A percentile compares a stretch with the other conserved stretches of the same genome.
phyloP scores from a whole-genome alignment of 2,113 vertebrate genomes.

The Sylvietta virens region DNA sequence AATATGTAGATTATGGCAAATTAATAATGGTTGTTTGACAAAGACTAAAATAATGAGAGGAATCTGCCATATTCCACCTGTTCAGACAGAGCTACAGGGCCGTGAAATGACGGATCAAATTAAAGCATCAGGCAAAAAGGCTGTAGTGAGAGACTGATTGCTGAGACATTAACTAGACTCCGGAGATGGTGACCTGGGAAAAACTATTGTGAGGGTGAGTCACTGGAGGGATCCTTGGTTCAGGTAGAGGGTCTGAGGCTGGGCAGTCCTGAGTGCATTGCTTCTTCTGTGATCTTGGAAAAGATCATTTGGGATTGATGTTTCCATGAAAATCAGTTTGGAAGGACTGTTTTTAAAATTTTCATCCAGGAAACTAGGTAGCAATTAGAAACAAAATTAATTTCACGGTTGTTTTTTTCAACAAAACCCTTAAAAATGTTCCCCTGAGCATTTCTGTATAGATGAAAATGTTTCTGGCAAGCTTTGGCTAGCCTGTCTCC shows the following conservation, averaged over 20 bases:
- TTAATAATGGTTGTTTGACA: background rate
- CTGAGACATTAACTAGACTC: background rate
- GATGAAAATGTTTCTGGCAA: background rate
- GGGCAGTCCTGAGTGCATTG: background rate
- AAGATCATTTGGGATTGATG: background rate
- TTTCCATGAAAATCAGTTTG: background rate
- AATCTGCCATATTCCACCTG: background rate
- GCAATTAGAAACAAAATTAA: background rate
- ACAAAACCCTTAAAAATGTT: background rate
- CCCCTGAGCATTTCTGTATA: background rate
- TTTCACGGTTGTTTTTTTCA: background rate
- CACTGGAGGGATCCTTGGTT: background rate
- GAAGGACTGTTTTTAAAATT: background rate
- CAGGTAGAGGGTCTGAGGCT: background rate
- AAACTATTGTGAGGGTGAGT: background rate
- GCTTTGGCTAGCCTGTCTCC: background rate
- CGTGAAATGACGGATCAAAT: background rate
- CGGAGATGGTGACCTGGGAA: background rate
- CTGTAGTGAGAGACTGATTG: background rate
- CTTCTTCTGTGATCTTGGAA: background rate
- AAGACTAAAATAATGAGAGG: background rate
- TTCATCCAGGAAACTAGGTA: background rate
- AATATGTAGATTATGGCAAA: background rate
- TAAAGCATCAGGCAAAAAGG: background rate
- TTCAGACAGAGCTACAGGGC: background rate